Evolutionary conservation across 2,113 vertebrate species (phyloP).

Genomic region (Tursiops truncatus): DNA sequence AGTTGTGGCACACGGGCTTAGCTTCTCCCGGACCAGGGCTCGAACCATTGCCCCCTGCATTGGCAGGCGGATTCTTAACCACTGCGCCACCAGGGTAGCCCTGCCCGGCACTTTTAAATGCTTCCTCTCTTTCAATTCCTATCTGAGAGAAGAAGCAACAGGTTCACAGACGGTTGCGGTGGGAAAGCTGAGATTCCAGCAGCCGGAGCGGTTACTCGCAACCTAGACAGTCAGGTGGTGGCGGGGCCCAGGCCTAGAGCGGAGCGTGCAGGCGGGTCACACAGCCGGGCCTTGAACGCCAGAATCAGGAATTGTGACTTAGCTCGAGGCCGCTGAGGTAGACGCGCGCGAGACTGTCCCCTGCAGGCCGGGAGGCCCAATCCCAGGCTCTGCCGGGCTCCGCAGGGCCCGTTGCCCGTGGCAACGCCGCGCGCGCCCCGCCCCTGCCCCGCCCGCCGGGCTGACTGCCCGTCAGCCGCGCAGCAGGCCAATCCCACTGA

Average conservation of each 20-base stretch:
- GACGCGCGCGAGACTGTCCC: not conserved
- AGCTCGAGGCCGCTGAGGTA: not conserved
- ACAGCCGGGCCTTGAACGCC: not conserved
- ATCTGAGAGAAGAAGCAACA: not conserved
- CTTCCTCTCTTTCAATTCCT: not conserved
- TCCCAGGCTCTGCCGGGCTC: not conserved
- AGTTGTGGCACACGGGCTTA: no score
- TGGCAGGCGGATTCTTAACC: no score
- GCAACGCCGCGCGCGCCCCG: constrained; percentile 65
- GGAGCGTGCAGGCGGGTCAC: not conserved
- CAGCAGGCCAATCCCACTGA: constrained; percentile 38
- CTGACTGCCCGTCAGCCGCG: constrained; percentile 12
- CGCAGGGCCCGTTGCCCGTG: constrained; percentile 42
- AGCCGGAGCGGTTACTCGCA: not conserved
- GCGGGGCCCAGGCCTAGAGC: accelerated
- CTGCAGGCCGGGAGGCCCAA: constrained; percentile 68
- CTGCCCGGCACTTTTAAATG: not conserved
- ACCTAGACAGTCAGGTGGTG: accelerated
- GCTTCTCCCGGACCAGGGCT: no score
- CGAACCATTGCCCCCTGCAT: no score
- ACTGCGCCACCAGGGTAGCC: no score
- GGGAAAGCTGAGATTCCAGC: not conserved
- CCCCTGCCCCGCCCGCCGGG: not conserved
- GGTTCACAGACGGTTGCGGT: not conserved
- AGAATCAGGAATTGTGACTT: constrained; percentile 65